Conservation (phyloP, 2,888 invertebrate species). For the Synanthedon tipuliformis region DNA sequence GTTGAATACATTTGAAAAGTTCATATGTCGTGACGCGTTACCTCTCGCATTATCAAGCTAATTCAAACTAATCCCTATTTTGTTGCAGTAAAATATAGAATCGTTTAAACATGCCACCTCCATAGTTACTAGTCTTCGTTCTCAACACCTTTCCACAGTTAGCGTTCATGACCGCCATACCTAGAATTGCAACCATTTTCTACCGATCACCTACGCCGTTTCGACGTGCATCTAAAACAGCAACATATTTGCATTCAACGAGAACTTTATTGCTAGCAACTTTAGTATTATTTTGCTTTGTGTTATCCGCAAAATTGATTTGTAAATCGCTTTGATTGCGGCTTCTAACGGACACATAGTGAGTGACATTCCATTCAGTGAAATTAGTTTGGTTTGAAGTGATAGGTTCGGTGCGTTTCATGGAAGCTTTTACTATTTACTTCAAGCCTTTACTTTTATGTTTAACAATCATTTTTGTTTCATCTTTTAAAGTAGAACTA, state of each 20-base stretch:
- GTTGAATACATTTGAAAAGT: no score
- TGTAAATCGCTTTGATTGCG: constrained; percentile 10
- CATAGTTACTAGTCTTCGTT: neutral
- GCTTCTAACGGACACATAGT: constrained; percentile 16
- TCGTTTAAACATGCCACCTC: neutral
- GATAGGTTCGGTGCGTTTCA: constrained; percentile 1
- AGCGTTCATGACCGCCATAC: constrained; percentile 3
- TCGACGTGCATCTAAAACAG: constrained; percentile 31
- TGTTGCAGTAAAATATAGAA: no score
- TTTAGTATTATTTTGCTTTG: neutral
- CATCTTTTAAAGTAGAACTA: no score
- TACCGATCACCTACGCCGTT: constrained; percentile 36
- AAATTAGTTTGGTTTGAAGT: neutral
- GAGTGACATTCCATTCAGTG: constrained; percentile 20
- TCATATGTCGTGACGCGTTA: no score
- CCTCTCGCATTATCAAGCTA: no score
- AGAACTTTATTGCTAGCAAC: neutral
- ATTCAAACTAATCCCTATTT: no score
- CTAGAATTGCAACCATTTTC: constrained; percentile 40
- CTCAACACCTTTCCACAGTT: neutral
- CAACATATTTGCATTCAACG: neutral
- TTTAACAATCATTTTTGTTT: no score
- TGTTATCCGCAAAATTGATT: neutral
- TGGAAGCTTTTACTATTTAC: neutral
- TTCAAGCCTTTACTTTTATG: no score